Evolutionary conservation across 2,888 invertebrate species (phyloP).

Genomic region (Campaea margaritaria): DNA sequence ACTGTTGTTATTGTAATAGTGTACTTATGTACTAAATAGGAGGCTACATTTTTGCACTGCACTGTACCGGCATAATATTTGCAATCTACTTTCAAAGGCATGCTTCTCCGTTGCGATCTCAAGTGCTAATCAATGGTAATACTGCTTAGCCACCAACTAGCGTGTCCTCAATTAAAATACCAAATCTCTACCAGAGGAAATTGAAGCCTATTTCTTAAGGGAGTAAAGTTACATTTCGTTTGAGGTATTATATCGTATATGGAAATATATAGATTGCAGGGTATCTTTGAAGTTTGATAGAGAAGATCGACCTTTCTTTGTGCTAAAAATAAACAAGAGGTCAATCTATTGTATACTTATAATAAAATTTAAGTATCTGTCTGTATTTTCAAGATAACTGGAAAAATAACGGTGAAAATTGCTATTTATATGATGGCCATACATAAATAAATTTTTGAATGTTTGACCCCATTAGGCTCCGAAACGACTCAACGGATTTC

Average conservation of each 20-base stretch:
- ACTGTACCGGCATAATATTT: conserved; percentile 10
- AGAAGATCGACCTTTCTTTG: conserved; percentile 16
- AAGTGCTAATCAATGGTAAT: conserved; percentile 20
- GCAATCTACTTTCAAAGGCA: background rate
- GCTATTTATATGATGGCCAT: no score
- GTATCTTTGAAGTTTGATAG: conserved; percentile 11
- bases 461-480: no score
- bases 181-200: background rate
- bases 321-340: background rate
- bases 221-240: background rate
- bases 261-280: background rate
- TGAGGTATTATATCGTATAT: background rate
- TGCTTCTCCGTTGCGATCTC: background rate
- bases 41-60: conserved; percentile 1
- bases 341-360: no score
- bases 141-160: conserved; percentile 9
- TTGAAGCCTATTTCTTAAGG: background rate
- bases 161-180: conserved; percentile 1
- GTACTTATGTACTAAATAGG: background rate
- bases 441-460: no score
- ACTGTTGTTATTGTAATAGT: background rate
- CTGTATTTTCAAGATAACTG: no score
- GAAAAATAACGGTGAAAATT: no score
- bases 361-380: no score
- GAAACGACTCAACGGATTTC: no score